A percentile compares a stretch with the other conserved stretches of the same genome.
Conservation (phyloP, 1,140 invertebrate genomes). For the Paraescarpia echinospica region DNA sequence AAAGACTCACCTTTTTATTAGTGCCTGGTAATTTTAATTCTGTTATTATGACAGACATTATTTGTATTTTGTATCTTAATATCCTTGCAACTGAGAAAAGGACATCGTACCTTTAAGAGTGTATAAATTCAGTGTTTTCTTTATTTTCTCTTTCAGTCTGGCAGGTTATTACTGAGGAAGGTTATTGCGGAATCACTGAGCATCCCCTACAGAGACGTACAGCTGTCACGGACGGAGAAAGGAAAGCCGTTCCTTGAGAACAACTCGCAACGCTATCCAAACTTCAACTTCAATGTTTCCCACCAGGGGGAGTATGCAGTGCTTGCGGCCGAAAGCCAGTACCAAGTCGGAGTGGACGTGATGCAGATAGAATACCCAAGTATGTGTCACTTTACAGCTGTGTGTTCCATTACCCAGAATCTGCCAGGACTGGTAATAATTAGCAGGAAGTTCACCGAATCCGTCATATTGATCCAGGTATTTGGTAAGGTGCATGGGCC, state of each 20-base stretch:
- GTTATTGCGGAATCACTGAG: conserved; percentile 67
- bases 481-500: too few relatives aligned
- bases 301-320: conserved; percentile 88
- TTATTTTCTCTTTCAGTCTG: conserved; percentile 67
- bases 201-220: conserved; percentile 69
- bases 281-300: conserved; percentile 82
- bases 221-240: conserved; percentile 59
- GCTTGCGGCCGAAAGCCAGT: conserved; percentile 68
- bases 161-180: conserved; percentile 82
- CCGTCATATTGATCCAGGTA: too few relatives aligned
- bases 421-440: background rate
- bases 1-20: too few relatives aligned
- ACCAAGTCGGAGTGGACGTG: conserved; percentile 61
- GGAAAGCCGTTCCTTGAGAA: conserved; percentile 60
- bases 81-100: too few relatives aligned
- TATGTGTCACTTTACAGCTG: conserved; percentile 41
- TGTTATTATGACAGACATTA: too few relatives aligned
- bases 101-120: background rate
- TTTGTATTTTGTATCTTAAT: too few relatives aligned
- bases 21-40: too few relatives aligned
- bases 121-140: background rate
- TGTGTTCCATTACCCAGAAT: background rate
- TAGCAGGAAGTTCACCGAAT: background rate
- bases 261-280: conserved; percentile 8
- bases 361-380: conserved; percentile 60